Conservation (phyloP, 2,113 vertebrate genomes). For the Lepidothrix coronata region DNA sequence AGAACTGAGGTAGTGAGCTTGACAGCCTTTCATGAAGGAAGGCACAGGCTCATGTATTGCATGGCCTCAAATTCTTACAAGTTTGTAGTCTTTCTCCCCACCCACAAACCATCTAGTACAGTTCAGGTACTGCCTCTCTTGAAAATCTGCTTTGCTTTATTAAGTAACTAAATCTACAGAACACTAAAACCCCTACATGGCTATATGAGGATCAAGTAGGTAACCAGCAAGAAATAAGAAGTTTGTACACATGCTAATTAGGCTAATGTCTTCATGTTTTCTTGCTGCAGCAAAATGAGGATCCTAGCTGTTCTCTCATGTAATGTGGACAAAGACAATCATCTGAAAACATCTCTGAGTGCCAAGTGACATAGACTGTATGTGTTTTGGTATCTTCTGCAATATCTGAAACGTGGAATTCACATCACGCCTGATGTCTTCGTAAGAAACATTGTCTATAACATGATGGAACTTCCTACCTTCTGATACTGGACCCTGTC, state of each 20-base stretch:
- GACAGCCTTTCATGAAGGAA: not conserved
- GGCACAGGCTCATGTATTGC: not conserved
- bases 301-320: conserved; percentile 79
- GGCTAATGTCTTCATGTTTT: not conserved
- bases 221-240: not conserved
- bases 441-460: not conserved
- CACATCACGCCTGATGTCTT: not conserved
- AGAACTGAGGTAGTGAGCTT: not conserved
- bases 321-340: conserved; percentile 37
- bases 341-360: not conserved
- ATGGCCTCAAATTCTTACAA: not conserved
- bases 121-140: not conserved
- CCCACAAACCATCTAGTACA: not conserved
- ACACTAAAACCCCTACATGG: not conserved
- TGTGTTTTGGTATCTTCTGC: not conserved
- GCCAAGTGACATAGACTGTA: not conserved
- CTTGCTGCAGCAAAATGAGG: conserved; percentile 70
- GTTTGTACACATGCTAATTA: not conserved
- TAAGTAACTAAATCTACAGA: not conserved
- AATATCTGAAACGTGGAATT: not conserved
- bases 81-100: not conserved
- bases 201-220: not conserved
- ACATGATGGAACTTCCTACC: not conserved
- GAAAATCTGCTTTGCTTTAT: not conserved
- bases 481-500: not conserved